phyloP scores from a whole-genome alignment of 1,140 invertebrate species.

The Chelonus insularis region DNA sequence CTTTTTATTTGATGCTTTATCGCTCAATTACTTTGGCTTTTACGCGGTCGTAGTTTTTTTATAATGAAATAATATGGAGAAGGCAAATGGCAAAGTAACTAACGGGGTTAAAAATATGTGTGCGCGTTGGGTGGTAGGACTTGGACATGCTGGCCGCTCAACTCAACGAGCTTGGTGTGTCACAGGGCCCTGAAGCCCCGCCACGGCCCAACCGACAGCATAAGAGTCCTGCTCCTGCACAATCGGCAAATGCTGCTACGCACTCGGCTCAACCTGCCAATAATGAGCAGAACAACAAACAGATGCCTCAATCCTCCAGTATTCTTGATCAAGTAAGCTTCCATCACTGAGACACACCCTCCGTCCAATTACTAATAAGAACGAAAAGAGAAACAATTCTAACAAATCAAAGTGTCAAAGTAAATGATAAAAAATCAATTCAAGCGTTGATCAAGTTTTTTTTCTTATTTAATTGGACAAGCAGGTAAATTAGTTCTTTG shows the following conservation, averaged over 20 bases:
- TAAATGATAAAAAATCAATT: background rate
- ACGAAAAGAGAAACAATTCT: too few species aligned
- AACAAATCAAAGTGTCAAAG: background rate
- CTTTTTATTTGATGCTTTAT: too few species aligned
- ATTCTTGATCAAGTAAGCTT: conserved; percentile 52
- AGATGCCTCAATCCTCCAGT: conserved; percentile 54
- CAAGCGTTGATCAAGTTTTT: background rate
- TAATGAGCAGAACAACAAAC: conserved; percentile 56
- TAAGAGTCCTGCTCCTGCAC: conserved; percentile 46
- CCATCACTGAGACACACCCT: conserved; percentile 17
- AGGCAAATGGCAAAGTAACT: conserved; percentile 46
- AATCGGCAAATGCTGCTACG: conserved; percentile 40
- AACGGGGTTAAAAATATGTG: conserved; percentile 47
- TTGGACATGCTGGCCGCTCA: conserved; percentile 91
- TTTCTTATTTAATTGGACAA: conserved; percentile 3
- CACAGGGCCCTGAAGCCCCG: conserved; percentile 63
- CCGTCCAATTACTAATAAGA: background rate
- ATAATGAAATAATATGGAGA: conserved; percentile 24
- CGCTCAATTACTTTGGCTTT: too few species aligned
- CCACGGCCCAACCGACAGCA: conserved; percentile 61
- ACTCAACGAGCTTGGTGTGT: conserved; percentile 86
- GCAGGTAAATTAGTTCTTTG: background rate
- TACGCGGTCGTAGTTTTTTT: background rate
- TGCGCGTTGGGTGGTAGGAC: conserved; percentile 69
- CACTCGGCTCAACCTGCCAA: conserved; percentile 44